Percentiles rank a stretch among this genome's conserved stretches.
These are phyloP conservation scores for Leptinotarsa haldemani DNA, from an alignment of 2,888 invertebrate genomes.

Conservation along the genomic window DNA sequence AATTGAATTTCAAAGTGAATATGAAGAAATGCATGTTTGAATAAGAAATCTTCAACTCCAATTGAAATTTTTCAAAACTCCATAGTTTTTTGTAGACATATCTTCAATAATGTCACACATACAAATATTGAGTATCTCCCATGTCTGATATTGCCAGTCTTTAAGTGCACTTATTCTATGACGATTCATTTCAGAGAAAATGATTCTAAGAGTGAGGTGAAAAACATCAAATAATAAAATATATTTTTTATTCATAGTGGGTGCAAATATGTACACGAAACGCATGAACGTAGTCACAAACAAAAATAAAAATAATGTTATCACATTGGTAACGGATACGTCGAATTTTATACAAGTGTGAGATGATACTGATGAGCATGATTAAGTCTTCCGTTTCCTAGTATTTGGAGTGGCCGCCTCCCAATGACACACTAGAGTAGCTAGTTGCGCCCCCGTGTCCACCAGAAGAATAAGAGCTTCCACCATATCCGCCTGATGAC, in stretches of 20 bases:
- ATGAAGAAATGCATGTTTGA: too few relatives aligned
- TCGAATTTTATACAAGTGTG: conserved; percentile 30
- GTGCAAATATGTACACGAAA: conserved; percentile 28
- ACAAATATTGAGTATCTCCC: too few relatives aligned
- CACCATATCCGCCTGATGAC: conserved; percentile 37
- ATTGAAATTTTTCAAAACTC: too few relatives aligned
- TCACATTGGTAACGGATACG: conserved; percentile 44
- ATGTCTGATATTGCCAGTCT: too few relatives aligned
- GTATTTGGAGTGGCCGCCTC: conserved; percentile 48
- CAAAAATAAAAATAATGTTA: conserved; percentile 46
- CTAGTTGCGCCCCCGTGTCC: conserved; percentile 51
- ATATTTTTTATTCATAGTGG: conserved; percentile 2
- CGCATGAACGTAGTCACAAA: conserved; percentile 29
- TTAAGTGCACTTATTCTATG: too few relatives aligned
- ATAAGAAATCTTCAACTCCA: too few relatives aligned
- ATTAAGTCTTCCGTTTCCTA: conserved; percentile 32
- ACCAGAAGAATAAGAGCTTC: conserved; percentile 33
- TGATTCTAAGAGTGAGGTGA: background rate
- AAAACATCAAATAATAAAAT: conserved; percentile 3
- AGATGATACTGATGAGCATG: conserved; percentile 34
- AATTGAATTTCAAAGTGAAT: too few relatives aligned
- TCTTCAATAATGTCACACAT: too few relatives aligned
- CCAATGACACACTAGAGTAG: conserved; percentile 51
- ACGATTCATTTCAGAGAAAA: background rate
- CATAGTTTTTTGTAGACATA: too few relatives aligned